phyloP scores from a whole-genome alignment of 1,140 invertebrate genomes.

The Potamilus streckersoni region DNA sequence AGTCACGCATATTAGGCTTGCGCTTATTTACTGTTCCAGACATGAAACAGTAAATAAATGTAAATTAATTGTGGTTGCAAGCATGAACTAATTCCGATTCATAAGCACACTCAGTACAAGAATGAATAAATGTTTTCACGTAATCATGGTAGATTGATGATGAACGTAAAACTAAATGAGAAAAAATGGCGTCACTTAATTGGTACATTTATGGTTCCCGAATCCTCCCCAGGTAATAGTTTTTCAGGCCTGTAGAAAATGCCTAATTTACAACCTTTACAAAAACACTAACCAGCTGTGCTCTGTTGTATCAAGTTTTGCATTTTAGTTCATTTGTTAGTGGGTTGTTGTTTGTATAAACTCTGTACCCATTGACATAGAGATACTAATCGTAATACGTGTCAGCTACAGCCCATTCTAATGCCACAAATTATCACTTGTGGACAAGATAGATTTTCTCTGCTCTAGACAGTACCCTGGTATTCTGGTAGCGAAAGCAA shows the following conservation, averaged over 20 bases:
- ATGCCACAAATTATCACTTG: slow-evolving; percentile 14
- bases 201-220: too few relatives aligned
- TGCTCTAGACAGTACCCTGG: slow-evolving; percentile 3
- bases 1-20: too few relatives aligned
- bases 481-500: slow-evolving; percentile 11
- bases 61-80: too few relatives aligned
- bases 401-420: slow-evolving; percentile 29
- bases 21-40: too few relatives aligned
- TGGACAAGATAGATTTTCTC: slow-evolving; percentile 20
- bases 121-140: too few relatives aligned
- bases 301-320: slow-evolving; percentile 31
- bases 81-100: too few relatives aligned
- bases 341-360: slow-evolving; percentile 18
- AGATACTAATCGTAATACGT: slow-evolving; percentile 1
- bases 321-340: slow-evolving; percentile 29
- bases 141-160: too few relatives aligned
- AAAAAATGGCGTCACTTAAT: too few relatives aligned
- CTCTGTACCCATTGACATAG: neutral
- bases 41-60: too few relatives aligned
- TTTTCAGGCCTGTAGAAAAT: slow-evolving; percentile 23
- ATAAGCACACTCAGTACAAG: too few relatives aligned
- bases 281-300: slow-evolving; percentile 30
- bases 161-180: too few relatives aligned
- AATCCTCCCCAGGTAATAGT: slow-evolving; percentile 2
- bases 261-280: slow-evolving; percentile 24